Evolutionary conservation across 2,888 invertebrate species (phyloP), one percentile per base, ranked within the genome.

Genomic region (Dryobotodes eremita): DNA sequence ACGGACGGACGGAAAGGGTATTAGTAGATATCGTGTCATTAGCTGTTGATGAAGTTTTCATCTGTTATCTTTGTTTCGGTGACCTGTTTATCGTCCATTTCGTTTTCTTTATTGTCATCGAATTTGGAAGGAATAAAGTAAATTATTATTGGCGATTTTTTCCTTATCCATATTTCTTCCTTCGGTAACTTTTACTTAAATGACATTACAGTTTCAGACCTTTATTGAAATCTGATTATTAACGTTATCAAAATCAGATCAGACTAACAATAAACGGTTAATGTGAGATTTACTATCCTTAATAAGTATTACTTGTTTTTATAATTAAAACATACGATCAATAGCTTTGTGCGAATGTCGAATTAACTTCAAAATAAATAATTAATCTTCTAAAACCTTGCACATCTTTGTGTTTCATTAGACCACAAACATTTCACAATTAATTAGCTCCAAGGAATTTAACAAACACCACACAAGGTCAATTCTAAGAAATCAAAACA

Each of bases 1-100:
- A 75, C 80, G 66, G 74, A 62, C 68, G 26, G 70, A 46, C 71
- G 48, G 79, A 77, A 77, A 83, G 86, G 87, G 90, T 84, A 86
- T 89, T 88, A 86, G 84, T 84, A 85, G 89, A 89, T 88, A 89
- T 84, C 80, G 71, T 59, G 84, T 87, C 81, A 84, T 83, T 79
- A 79, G 81, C n/a, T 71, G 83, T 59, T 62, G 77, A 70, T 77
- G 76, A 77, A 65, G 72, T 71, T 76, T 74, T 77, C 74, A 74
- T 83, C 69, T 79, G 62, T 82, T 87, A 81, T 78, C 81, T 65
- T 55, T 48, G 64, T 70, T 57, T 76, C 72, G 31, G 31, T 48
- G 55, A 77, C 59, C 71, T 78, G 65, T 80, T 77, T 66, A 66
- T 82, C 71, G 26, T 69, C 10, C 26, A 73, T 74, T 57, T 77